Evolutionary conservation across 2,113 vertebrate genomes (phyloP).

Genomic region (Sigmodon hispidus): DNA sequence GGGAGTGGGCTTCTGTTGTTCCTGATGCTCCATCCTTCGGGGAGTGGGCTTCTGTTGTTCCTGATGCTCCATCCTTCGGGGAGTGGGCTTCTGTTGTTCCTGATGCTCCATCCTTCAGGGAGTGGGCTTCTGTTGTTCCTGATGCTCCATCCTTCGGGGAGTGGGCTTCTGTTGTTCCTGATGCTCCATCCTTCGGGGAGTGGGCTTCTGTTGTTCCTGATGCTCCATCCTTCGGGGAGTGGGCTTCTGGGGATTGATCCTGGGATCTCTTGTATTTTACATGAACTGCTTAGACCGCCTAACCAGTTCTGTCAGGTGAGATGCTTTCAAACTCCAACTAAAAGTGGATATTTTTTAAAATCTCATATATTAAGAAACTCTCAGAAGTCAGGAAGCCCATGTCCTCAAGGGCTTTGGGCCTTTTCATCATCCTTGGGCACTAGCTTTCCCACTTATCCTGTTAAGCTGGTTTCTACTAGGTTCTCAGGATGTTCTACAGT

Average conservation of each 20-base stretch:
- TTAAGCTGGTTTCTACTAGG: background rate
- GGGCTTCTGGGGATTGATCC: background rate
- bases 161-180: no score
- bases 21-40: no score
- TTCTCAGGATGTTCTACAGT: background rate
- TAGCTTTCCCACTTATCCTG: background rate
- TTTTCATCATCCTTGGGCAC: background rate
- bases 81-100: no score
- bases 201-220: no score
- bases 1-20: no score
- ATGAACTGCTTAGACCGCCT: background rate
- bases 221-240: no score
- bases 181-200: no score
- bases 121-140: no score
- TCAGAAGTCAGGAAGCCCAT: background rate
- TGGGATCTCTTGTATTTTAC: background rate
- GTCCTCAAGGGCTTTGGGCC: background rate
- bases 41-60: no score
- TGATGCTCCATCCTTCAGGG: no score
- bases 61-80: no score
- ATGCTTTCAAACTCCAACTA: conserved; percentile 25
- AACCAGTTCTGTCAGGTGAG: background rate
- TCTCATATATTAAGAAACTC: conserved; percentile 37
- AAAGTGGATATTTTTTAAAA: conserved; percentile 15
- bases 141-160: no score